Percentiles rank a stretch among this genome's conserved stretches.
phyloP scores from a whole-genome alignment of 2,113 vertebrate genomes.

The Corythaeola cristata region DNA sequence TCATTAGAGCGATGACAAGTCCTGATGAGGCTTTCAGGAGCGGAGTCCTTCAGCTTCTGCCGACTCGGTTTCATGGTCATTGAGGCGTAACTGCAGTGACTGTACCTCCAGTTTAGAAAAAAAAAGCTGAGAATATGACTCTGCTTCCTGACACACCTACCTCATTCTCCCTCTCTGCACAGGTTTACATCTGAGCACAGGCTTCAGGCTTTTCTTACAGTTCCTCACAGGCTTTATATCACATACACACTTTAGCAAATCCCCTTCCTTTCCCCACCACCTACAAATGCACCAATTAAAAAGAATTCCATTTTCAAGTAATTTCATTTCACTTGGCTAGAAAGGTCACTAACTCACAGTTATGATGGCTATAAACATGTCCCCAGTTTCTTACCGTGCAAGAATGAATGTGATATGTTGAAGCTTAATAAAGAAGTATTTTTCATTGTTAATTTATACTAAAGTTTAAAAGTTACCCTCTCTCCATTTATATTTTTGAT shows the following conservation, averaged over 20 bases:
- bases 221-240: not conserved
- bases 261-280: constrained; percentile 28
- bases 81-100: constrained; percentile 83
- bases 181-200: constrained; percentile 8
- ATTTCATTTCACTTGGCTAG: constrained; percentile 80
- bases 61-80: constrained; percentile 85
- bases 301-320: constrained; percentile 77
- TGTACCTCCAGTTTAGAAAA: constrained; percentile 80
- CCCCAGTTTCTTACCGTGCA: constrained; percentile 60
- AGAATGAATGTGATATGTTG: constrained; percentile 59
- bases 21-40: constrained; percentile 97
- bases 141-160: constrained; percentile 75
- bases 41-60: constrained; percentile 86
- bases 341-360: constrained; percentile 82
- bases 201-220: not conserved
- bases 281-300: constrained; percentile 78
- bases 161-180: constrained; percentile 56
- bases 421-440: constrained; percentile 59
- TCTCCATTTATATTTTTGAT: not conserved
- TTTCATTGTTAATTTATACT: constrained; percentile 40
- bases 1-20: constrained; percentile 99
- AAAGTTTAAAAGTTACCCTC: constrained; percentile 28
- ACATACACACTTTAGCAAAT: not conserved
- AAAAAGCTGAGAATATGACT: constrained; percentile 70
- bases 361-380: constrained; percentile 77